Evolutionary conservation across 2,797 vertebrate genomes (phyloP), one percentile per base, ranked within the genome.

Genomic region (Myotis pilosus): DNA sequence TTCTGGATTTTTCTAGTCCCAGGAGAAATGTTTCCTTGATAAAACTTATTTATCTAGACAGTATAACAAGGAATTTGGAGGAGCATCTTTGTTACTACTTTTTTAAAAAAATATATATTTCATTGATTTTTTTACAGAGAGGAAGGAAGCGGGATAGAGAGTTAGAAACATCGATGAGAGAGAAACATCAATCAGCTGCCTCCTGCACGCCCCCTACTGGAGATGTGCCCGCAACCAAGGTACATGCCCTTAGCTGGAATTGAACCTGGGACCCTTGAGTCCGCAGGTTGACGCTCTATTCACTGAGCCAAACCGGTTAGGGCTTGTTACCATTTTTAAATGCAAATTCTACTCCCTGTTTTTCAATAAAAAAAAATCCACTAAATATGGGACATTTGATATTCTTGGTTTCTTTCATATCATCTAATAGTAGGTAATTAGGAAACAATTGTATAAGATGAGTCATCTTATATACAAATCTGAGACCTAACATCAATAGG

Each of bases 341-440:
- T 82, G 75, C 20, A 51, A 6, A 22, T n/a, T 89, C 89, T 3
- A 60, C 5, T 2, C 51, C 13, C 28, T 20, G 0, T 83, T 79
- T 57, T 78, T 80, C 7, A 28, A 64, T 19, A 83, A 89, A 55
- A 89, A 55, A 93, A 62, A 88, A 57, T 85, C 8, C n/a, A 81
- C 91, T n/a, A 81, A 84, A 57, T 8, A 30, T 49, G 30, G 64
- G 49, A 30, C 28, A 66, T 85, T 92, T 92, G 3, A 33, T 72
- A 72, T 66, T 9, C 20, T 80, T 94, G 25, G 17, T 89, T 89
- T 96, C 16, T 91, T 71, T 38, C 4, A 17, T 95, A 71, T 57
- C 38, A 69, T 75, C 25, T 20, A 66, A 47, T 7, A 49, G 15
- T 53, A 88, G 6, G 60, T 94, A 84, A 85, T 78, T 87, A 75